Conservation (phyloP, 2,888 invertebrate genomes). For the Linnaemya vulpina region DNA sequence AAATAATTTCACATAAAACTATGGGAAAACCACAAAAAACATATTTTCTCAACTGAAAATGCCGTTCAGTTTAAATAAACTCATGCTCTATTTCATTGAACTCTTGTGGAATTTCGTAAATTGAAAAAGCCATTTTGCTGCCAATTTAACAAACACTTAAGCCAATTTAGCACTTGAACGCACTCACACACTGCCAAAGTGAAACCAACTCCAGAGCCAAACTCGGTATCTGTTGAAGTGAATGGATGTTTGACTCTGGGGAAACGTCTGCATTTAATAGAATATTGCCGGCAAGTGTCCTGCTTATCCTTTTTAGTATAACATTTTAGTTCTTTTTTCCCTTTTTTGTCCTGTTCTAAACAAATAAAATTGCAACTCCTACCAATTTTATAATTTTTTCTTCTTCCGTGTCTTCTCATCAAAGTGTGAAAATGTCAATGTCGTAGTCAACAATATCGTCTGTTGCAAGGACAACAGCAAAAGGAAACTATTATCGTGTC, state of each 20-base stretch:
- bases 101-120: conserved; percentile 74
- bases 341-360: conserved; percentile 33
- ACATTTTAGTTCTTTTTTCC: conserved; percentile 4
- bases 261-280: conserved; percentile 49
- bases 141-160: conserved; percentile 83
- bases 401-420: conserved; percentile 73
- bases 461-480: conserved; percentile 16
- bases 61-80: background rate
- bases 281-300: conserved; percentile 49
- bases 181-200: conserved; percentile 72
- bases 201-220: conserved; percentile 8
- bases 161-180: conserved; percentile 82
- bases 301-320: conserved; percentile 49
- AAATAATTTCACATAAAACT: background rate
- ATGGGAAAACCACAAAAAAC: conserved; percentile 29
- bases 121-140: conserved; percentile 83
- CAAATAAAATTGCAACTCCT: conserved; percentile 55
- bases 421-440: conserved; percentile 82
- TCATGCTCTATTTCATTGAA: conserved; percentile 2
- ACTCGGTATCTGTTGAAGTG: conserved; percentile 2
- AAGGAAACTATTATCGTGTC: conserved; percentile 45
- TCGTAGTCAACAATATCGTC: conserved; percentile 72
- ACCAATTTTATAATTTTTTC: conserved; percentile 9
- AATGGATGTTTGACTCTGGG: conserved; percentile 33
- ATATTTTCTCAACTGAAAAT: background rate